Base-by-base conservation (phyloP, 2,888 invertebrate genomes). In the Fragum fragum region DNA sequence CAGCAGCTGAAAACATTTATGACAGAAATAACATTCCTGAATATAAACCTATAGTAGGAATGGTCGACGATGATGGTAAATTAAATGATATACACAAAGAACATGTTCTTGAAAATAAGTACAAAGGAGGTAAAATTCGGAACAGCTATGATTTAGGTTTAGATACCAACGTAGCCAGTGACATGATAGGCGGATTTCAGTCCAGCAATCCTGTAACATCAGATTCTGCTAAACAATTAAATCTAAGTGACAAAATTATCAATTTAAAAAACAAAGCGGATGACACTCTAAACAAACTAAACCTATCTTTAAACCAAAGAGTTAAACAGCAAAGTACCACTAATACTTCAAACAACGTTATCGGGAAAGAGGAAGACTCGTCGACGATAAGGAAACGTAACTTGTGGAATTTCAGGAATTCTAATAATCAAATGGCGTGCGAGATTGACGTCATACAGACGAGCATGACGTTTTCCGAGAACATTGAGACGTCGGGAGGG, bases 401-500 rank as follows among this genome's bases (percentile, higher is more conserved):
- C 47, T 9, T 47, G 2, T 47, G 47, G 47, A 47, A 16, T n/a
- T 47, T 47, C 14, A 47, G 5, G 16, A 47, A 47, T n/a, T 14
- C 47, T 1, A 47, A 47, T 16, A 47, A 47, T n/a, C 29, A n/a
- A 2, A 47, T 47, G 39, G 21, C 71, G 59, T 77, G 80, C 63
- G 29, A 74, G 29, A 68, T 74, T 53, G 79, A 77, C 47, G 28
- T n/a, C 18, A 68, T 75, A 5, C 75, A 79, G 5, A 78, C 77
- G 14, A 66, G 75, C 32, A 53, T 85, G 39, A 68, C 61, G 21
- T 85, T 85, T 73, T 59, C 55, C 1, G 79, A 85, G 66, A 47
- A 69, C 21, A 66, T 74, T 29, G 39, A 57, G 1, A 78, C 75
- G 5, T 73, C 63, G 3, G 70, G 59, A 2, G 76, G 81, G 0